Evolutionary conservation across 2,797 vertebrate species (phyloP).

Genomic region (Dallia pectoralis): DNA sequence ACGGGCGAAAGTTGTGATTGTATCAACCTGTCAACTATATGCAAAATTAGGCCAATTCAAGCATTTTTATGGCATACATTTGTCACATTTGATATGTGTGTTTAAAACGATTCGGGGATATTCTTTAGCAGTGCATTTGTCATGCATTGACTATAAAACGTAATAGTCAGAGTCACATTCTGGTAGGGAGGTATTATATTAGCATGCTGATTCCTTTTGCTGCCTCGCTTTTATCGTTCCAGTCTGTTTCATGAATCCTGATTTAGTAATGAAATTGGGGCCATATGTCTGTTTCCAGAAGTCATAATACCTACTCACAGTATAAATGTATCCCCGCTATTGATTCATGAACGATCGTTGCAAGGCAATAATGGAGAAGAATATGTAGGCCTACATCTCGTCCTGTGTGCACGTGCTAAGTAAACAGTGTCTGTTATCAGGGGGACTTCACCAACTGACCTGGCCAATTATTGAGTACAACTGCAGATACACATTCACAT

Average conservation of each 20-base stretch:
- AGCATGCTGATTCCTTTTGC: not conserved
- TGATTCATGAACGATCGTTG: constrained; percentile 23
- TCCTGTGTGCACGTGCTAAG: not conserved
- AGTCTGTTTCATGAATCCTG: constrained; percentile 22
- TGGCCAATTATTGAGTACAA: too few relatives aligned
- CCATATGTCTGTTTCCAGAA: constrained; percentile 21
- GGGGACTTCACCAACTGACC: too few relatives aligned
- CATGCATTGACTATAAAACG: constrained; percentile 4
- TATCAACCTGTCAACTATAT: not conserved
- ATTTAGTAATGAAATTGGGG: constrained; percentile 28
- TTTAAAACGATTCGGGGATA: not conserved
- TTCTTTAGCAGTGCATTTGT: not conserved
- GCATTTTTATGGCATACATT: constrained; percentile 2
- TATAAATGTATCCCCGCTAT: constrained; percentile 3
- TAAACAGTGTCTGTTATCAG: not conserved
- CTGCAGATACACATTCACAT: too few relatives aligned
- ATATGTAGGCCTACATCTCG: not conserved
- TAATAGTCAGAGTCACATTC: not conserved
- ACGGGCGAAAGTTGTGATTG: not conserved
- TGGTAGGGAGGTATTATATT: not conserved
- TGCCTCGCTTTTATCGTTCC: not conserved
- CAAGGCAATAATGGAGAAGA: not conserved
- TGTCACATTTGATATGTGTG: constrained; percentile 1
- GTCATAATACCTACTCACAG: constrained; percentile 21
- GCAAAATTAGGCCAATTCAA: not conserved